Evolutionary conservation across 2,888 invertebrate species (phyloP), one percentile per base, ranked within the genome.

Genomic region (Torymus auratus): DNA sequence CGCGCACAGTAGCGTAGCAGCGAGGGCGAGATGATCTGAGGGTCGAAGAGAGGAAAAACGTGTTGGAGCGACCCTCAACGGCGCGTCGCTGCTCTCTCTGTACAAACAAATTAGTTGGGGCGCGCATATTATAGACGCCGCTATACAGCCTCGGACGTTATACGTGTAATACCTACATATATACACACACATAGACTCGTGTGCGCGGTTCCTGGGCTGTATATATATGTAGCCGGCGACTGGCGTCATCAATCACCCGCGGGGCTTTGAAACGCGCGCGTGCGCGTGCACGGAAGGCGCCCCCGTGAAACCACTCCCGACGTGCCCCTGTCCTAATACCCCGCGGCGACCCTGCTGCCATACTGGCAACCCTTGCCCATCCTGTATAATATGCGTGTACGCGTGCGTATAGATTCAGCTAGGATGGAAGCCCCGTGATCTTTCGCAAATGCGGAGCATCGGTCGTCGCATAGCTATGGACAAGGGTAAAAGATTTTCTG

Each of bases 181-280:
- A 28, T 7, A 28, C 3, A 28, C 28, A 28, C 28, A 28, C 1
- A 28, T 7, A 28, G 28, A 28, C 28, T 28, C 28, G 28, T 28
- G 28, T 28, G 28, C 7, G 28, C 7, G 28, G 28, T 28, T 5
- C 28, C 28, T 28, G 2, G 28, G 28, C 28, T 28, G 28, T 7
- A 7, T 28, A 28, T 28, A 28, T 17, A 28, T 28, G 3, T 17
- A 23, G 20, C 56, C 50, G 17, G 62, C 62, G 69, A 70, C 61
- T 78, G 70, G 77, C 15, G 65, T 78, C 77, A 78, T 78, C 77
- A 71, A 78, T 78, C 77, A 78, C 77, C 77, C 68, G 68, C 14
- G 60, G 60, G 58, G 55, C 69, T 55, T 53, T 62, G 62, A 53
- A 15, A 11, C 15, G 41, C 28, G 56, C 11, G 23, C 41, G 7